These are phyloP conservation scores for Otolemur crassicaudatus DNA, from an alignment of 2,797 vertebrate species.

Conservation along the genomic window DNA sequence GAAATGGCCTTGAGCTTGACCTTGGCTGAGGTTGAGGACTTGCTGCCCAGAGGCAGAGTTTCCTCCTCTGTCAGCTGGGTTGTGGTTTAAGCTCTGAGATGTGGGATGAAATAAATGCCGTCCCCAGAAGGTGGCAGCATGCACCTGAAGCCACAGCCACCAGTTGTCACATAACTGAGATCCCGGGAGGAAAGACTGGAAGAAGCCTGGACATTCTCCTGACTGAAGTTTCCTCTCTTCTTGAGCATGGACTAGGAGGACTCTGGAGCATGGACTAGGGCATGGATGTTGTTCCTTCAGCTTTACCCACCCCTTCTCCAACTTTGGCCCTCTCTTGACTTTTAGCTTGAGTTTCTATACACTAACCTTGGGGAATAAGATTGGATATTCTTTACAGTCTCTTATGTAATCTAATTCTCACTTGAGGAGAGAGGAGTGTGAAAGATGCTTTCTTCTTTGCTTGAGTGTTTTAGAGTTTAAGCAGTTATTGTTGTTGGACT, in stretches of 20 bases:
- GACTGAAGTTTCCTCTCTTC: background rate
- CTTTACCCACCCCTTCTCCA: background rate
- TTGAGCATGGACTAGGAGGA: background rate
- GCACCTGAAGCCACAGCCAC: background rate
- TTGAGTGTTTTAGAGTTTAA: constrained; percentile 43
- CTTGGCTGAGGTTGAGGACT: background rate
- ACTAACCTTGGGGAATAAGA: background rate
- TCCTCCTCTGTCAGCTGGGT: background rate
- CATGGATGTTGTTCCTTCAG: background rate
- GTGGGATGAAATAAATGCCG: background rate
- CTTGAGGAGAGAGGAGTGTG: background rate
- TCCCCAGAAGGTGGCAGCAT: constrained; percentile 45
- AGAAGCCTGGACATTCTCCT: background rate
- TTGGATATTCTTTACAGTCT: constrained; percentile 15
- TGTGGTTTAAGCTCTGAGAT: background rate
- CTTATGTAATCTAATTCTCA: background rate
- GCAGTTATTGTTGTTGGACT: background rate
- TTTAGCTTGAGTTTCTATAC: background rate
- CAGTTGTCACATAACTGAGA: background rate
- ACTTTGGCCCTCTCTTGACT: background rate
- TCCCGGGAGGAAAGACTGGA: background rate
- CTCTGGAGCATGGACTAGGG: background rate
- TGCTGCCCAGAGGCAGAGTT: background rate
- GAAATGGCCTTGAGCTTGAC: background rate
- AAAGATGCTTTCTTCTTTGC: constrained; percentile 27